Percentiles rank a stretch among this genome's conserved stretches.
Evolutionary conservation across 37 sponge, comb jelly and placozoan species (phyloP).

Genomic region (Halisarca cf. caerulea): DNA sequence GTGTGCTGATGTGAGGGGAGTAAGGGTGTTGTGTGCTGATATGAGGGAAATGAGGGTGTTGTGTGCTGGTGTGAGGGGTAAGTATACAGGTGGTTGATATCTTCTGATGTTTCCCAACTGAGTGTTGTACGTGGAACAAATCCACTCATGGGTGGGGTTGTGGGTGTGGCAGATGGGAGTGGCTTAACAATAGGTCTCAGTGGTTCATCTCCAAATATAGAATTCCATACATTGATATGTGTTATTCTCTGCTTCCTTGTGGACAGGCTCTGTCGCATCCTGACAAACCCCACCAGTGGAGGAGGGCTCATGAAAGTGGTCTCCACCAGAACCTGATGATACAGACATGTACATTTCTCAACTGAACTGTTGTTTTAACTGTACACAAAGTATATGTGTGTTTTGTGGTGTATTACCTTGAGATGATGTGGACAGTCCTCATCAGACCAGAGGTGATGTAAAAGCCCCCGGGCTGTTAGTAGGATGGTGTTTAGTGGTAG

Average conservation of each 20-base stretch:
- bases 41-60: too few relatives aligned
- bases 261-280: slow-evolving; percentile 39
- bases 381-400: background rate
- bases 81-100: too few relatives aligned
- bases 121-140: slow-evolving; percentile 8
- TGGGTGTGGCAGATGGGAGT: background rate
- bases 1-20: too few relatives aligned
- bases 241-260: slow-evolving; percentile 28
- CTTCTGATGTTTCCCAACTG: too few relatives aligned
- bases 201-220: slow-evolving; percentile 44
- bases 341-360: background rate
- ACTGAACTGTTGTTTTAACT: background rate
- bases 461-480: slow-evolving; percentile 15
- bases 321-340: slow-evolving; percentile 29
- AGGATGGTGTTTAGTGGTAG: slow-evolving; percentile 1
- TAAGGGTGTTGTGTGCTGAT: too few relatives aligned
- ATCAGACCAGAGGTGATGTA: slow-evolving; percentile 24
- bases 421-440: slow-evolving; percentile 42
- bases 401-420: slow-evolving; percentile 17
- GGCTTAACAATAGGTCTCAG: slow-evolving; percentile 17
- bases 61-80: too few relatives aligned
- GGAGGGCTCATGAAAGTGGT: slow-evolving; percentile 30
- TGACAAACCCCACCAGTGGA: slow-evolving; percentile 54
- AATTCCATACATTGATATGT: slow-evolving; percentile 14
- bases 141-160: slow-evolving; percentile 18